These are phyloP conservation scores for Ispidina picta DNA, from an alignment of 2,797 vertebrate species.

Conservation along the genomic window DNA sequence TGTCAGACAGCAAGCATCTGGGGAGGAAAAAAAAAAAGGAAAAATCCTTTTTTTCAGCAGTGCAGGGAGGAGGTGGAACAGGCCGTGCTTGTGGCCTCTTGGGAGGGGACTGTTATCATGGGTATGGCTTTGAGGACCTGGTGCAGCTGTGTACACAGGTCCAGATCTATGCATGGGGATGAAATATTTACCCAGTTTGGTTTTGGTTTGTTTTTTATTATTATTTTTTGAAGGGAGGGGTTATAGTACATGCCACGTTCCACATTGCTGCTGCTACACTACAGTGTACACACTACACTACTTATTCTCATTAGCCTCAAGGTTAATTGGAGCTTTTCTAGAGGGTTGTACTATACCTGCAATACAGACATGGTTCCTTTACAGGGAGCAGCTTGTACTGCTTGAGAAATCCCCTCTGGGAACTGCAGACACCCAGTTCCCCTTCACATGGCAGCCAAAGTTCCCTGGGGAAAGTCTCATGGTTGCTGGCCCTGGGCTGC, in stretches of 20 bases:
- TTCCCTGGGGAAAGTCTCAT: background rate
- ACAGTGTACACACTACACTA: background rate
- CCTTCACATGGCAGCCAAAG: background rate
- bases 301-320: background rate
- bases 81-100: accelerated
- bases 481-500: background rate
- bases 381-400: background rate
- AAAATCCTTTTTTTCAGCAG: background rate
- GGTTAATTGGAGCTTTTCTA: background rate
- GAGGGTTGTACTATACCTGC: background rate
- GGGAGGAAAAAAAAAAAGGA: too few relatives aligned
- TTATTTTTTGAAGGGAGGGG: background rate
- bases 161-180: background rate
- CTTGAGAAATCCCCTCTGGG: background rate
- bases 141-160: background rate
- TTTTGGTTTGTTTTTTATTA: too few relatives aligned
- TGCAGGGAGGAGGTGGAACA: background rate
- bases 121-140: background rate
- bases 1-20: accelerated
- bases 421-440: background rate
- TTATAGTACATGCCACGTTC: background rate
- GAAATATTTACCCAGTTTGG: background rate
- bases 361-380: background rate
- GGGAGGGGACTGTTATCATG: background rate
- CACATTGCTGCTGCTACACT: background rate